A percentile compares a stretch with the other conserved stretches of the same genome.
These are phyloP conservation scores for Dasyornis broadbenti DNA, from an alignment of 2,113 vertebrate genomes.

Conservation along the genomic window DNA sequence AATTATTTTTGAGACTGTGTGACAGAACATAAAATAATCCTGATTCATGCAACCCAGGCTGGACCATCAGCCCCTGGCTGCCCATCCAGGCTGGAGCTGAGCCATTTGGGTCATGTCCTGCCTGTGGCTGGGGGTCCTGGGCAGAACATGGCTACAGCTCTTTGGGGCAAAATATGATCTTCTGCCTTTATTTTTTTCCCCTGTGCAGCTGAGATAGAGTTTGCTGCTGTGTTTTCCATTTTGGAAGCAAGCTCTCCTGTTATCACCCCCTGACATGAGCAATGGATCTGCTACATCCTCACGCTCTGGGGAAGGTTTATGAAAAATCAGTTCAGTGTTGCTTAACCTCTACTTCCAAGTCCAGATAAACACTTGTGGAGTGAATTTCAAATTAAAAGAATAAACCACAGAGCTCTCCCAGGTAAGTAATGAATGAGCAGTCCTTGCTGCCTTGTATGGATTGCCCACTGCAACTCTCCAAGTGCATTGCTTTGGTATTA, in stretches of 20 bases:
- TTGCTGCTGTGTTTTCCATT: neutral
- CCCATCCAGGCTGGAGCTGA: neutral
- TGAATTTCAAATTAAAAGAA: neutral
- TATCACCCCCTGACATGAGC: neutral
- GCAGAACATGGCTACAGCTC: neutral
- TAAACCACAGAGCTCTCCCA: neutral
- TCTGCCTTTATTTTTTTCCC: neutral
- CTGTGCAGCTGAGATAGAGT: neutral
- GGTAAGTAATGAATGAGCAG: neutral
- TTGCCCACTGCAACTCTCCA: neutral
- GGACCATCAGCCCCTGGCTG: neutral
- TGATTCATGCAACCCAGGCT: neutral
- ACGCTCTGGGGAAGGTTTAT: neutral
- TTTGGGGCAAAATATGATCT: neutral
- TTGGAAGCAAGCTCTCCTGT: neutral
- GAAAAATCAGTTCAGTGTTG: neutral
- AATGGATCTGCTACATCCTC: neutral
- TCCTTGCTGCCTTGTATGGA: rapidly evolving
- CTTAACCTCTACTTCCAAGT: neutral
- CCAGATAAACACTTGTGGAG: neutral
- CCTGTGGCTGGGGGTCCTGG: neutral
- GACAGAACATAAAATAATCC: neutral
- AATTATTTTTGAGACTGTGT: neutral
- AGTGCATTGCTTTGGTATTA: neutral
- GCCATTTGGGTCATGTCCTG: neutral